A percentile compares a stretch with the other conserved stretches of the same genome.
Evolutionary conservation across 2,888 invertebrate species (phyloP).

Genomic region (Tiliacea citrago): DNA sequence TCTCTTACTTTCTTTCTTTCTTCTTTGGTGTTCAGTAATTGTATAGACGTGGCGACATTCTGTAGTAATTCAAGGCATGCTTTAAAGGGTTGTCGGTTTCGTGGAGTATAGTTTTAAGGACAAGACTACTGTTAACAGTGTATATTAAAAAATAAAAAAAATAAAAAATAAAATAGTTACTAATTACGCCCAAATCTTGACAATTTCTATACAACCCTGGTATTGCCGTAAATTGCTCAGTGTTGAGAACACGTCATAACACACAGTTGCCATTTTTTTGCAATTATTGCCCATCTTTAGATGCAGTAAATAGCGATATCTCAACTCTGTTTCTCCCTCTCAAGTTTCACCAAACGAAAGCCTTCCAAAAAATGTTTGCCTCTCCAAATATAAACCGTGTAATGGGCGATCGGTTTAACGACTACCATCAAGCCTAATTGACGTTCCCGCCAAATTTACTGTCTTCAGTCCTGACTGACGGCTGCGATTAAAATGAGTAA

Average conservation of each 20-base stretch:
- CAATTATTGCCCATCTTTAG: too few relatives aligned
- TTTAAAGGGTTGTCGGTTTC: neutral
- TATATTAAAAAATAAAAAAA: neutral
- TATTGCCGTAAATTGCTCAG: neutral
- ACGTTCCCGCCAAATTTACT: constrained; percentile 56
- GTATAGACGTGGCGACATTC: neutral
- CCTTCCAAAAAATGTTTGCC: constrained; percentile 23
- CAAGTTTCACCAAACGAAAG: constrained; percentile 11
- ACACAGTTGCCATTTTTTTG: too few relatives aligned
- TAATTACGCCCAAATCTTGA: neutral
- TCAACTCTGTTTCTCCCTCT: neutral
- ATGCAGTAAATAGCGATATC: neutral
- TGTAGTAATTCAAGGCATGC: neutral
- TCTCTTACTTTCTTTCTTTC: too few relatives aligned
- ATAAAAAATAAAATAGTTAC: neutral
- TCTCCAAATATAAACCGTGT: constrained; percentile 23
- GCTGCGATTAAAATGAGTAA: constrained; percentile 55
- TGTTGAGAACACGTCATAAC: neutral
- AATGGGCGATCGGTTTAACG: constrained; percentile 56
- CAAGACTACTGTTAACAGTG: neutral
- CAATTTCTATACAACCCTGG: neutral
- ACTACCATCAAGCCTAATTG: constrained; percentile 58
- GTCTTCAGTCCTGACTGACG: constrained; percentile 54
- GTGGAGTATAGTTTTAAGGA: neutral
- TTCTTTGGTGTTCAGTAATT: neutral